These are phyloP conservation scores for Plecotus auritus DNA, from an alignment of 2,113 vertebrate genomes.

Conservation along the genomic window DNA sequence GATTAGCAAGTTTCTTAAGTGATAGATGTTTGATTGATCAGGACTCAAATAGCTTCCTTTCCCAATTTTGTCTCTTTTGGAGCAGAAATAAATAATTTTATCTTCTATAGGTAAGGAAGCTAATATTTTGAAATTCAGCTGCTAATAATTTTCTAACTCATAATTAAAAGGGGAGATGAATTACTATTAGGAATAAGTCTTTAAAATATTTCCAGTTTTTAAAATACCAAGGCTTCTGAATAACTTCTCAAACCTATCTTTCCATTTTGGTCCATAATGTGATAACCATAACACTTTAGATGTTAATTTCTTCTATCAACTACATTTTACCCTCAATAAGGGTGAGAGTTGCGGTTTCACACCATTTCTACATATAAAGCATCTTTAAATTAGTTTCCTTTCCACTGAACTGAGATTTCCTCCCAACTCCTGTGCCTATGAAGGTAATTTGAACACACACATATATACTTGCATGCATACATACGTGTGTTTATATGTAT, in stretches of 20 bases:
- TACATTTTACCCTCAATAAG: background rate
- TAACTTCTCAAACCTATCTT: slow-evolving; percentile 27
- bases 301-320: background rate
- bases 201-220: slow-evolving; percentile 19
- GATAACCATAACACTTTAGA: background rate
- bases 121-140: background rate
- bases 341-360: background rate
- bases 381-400: slow-evolving; percentile 52
- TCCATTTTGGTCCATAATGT: background rate
- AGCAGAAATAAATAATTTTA: background rate
- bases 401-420: slow-evolving; percentile 30
- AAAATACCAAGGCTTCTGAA: slow-evolving; percentile 20
- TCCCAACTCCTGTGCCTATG: background rate
- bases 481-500: background rate
- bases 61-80: background rate
- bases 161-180: background rate
- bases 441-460: slow-evolving; percentile 2
- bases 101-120: background rate
- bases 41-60: background rate
- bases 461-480: background rate
- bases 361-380: slow-evolving; percentile 29
- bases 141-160: background rate
- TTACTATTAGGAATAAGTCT: background rate
- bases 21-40: background rate
- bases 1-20: background rate